Percentiles rank a stretch among this genome's conserved stretches.
Evolutionary conservation across 2,113 vertebrate species (phyloP).

Genomic region (Corvus cornix): DNA sequence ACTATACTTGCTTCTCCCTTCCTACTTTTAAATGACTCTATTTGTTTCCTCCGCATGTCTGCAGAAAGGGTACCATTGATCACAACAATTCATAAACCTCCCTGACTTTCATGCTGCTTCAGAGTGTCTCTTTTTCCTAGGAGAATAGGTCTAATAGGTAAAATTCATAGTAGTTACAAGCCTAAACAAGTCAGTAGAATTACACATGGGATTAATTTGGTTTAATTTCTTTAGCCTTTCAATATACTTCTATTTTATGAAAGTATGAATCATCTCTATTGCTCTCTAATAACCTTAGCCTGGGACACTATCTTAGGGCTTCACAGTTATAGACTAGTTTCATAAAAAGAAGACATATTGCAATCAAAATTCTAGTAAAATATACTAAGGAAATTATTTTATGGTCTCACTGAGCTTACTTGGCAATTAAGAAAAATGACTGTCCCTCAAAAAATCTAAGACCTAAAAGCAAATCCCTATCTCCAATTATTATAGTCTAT

Average conservation of each 20-base stretch:
- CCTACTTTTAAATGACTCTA: neutral
- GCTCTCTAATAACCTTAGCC: neutral
- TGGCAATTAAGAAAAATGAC: neutral
- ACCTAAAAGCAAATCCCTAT: neutral
- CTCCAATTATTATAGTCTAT: neutral
- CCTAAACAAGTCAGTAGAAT: neutral
- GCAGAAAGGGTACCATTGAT: neutral
- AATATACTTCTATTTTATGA: slow-evolving; percentile 18
- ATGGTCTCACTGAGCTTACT: neutral
- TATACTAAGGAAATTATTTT: neutral
- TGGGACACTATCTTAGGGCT: neutral
- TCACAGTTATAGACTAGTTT: neutral
- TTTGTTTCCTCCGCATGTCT: neutral
- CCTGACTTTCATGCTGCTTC: neutral
- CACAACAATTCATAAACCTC: neutral
- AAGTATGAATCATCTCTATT: slow-evolving; percentile 19
- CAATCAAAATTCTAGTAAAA: neutral
- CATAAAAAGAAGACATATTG: neutral
- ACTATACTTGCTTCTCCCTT: neutral
- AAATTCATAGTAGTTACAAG: slow-evolving; percentile 12
- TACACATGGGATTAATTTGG: slow-evolving; percentile 2
- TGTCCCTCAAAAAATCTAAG: neutral
- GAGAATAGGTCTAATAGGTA: neutral
- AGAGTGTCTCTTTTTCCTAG: neutral
- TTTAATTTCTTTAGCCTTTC: slow-evolving; percentile 32